phyloP scores from a whole-genome alignment of 2,797 vertebrate genomes.

The Geotria australis region DNA sequence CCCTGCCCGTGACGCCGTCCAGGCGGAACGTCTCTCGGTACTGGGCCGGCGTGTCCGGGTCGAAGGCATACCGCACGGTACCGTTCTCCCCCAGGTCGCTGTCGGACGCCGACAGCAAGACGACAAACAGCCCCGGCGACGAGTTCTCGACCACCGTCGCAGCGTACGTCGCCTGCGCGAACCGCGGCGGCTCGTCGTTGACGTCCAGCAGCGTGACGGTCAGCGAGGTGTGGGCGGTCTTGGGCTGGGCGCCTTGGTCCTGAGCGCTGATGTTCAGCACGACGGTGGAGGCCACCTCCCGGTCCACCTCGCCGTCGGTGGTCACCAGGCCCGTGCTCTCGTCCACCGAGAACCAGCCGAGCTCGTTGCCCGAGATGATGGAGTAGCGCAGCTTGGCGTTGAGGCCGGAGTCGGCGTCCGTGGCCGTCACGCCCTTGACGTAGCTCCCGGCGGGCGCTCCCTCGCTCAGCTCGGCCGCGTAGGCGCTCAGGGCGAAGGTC shows the following conservation, averaged over 20 bases:
- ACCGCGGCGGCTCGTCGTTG: slow-evolving; percentile 59
- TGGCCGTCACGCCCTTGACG: slow-evolving; percentile 66
- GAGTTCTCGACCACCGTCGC: slow-evolving; percentile 44
- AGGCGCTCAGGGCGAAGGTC: slow-evolving; percentile 47
- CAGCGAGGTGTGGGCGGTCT: slow-evolving; percentile 56
- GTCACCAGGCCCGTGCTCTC: slow-evolving; percentile 86
- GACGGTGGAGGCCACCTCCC: slow-evolving; percentile 51
- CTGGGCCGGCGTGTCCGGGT: slow-evolving; percentile 23
- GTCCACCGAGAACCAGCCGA: slow-evolving; percentile 80
- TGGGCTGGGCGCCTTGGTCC: slow-evolving; percentile 82
- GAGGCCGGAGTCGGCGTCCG: slow-evolving; percentile 77
- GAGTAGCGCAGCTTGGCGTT: slow-evolving; percentile 86
- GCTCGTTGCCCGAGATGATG: slow-evolving; percentile 64
- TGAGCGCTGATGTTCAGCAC: slow-evolving; percentile 78
- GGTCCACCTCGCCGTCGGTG: slow-evolving; percentile 26
- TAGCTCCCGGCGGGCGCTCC: slow-evolving; percentile 72
- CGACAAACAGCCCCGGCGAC: slow-evolving; percentile 34
- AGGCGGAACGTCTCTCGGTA: slow-evolving; percentile 37
- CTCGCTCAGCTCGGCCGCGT: slow-evolving; percentile 63
- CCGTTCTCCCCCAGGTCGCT: slow-evolving; percentile 68
- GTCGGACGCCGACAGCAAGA: slow-evolving; percentile 39
- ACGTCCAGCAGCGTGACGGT: slow-evolving; percentile 63
- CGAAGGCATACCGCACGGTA: slow-evolving; percentile 47
- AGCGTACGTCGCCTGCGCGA: slow-evolving; percentile 31
- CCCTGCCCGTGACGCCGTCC: slow-evolving; percentile 43